Conservation (phyloP, 1,140 invertebrate genomes). For the Drosophila auraria region DNA sequence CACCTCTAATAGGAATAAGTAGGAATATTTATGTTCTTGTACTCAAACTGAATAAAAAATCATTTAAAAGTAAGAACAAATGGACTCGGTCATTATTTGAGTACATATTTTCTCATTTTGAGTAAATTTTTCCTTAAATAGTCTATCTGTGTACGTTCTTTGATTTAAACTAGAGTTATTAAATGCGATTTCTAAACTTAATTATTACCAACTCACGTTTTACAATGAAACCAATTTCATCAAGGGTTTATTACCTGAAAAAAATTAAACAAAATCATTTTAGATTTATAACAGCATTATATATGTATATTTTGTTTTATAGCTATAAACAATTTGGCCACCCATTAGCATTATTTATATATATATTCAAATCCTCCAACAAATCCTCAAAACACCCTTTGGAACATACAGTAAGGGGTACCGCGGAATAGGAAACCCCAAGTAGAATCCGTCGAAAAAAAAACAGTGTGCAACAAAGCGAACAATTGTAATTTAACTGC, state of each 20-base stretch:
- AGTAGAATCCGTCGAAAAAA: conserved; percentile 29
- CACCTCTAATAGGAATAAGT: too few species aligned
- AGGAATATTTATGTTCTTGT: too few species aligned
- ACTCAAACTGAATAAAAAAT: too few species aligned
- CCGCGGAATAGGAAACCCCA: conserved; percentile 16
- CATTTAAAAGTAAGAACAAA: too few species aligned
- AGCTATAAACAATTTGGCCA: neutral
- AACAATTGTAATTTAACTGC: conserved; percentile 83
- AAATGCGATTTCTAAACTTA: neutral
- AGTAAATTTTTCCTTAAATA: too few species aligned
- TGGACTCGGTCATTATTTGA: too few species aligned
- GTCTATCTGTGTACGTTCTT: too few species aligned
- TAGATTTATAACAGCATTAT: neutral
- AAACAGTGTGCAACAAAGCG: conserved; percentile 80
- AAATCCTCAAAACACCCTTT: neutral
- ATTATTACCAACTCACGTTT: neutral
- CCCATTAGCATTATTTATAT: neutral
- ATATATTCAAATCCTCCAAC: neutral
- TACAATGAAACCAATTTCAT: neutral
- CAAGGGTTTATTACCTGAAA: conserved; percentile 20
- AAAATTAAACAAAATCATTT: conserved; percentile 7
- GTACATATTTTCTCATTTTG: too few species aligned
- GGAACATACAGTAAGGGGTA: neutral
- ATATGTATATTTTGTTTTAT: too few species aligned
- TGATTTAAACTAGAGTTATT: neutral